Evolutionary conservation across 1,140 invertebrate genomes (phyloP).

Genomic region (Tetranychus cinnabarinus): DNA sequence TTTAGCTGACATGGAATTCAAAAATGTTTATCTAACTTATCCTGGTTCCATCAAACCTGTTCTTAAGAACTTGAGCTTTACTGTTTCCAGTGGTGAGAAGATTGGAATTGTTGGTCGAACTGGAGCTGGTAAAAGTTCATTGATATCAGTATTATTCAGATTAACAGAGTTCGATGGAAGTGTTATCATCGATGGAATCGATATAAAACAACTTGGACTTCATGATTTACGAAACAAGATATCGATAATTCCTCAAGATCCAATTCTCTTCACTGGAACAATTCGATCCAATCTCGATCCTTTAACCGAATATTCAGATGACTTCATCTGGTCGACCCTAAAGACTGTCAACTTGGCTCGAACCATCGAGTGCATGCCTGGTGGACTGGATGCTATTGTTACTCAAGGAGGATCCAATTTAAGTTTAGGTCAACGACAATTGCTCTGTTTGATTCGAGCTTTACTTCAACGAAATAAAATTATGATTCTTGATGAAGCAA

Average conservation of each 20-base stretch:
- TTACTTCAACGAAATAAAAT: constrained; percentile 23
- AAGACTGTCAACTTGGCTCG: constrained; percentile 51
- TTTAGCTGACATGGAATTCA: constrained; percentile 40
- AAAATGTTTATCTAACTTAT: constrained; percentile 39
- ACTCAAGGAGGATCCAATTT: constrained; percentile 51
- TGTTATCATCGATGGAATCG: constrained; percentile 19
- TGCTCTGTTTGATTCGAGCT: constrained; percentile 34
- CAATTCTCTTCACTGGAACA: constrained; percentile 56
- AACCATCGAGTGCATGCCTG: constrained; percentile 31
- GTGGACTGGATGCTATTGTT: constrained; percentile 39
- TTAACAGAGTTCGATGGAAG: constrained; percentile 38
- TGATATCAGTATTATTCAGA: constrained; percentile 56
- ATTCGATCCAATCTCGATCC: constrained; percentile 67
- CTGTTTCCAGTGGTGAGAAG: constrained; percentile 19
- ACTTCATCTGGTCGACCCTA: constrained; percentile 40
- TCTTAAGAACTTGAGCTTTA: constrained; percentile 34
- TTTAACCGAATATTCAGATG: constrained; percentile 43
- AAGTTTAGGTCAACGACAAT: constrained; percentile 54
- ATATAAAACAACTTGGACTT: constrained; percentile 17
- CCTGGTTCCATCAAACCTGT: constrained; percentile 36
- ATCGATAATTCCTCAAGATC: constrained; percentile 37
- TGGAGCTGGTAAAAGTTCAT: constrained; percentile 66
- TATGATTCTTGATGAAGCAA: constrained; percentile 26
- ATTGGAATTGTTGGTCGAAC: constrained; percentile 25
- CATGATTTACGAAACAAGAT: constrained; percentile 9